A percentile compares a stretch with the other conserved stretches of the same genome.
These are phyloP conservation scores for Pterocles orientalis DNA, from an alignment of 2,113 vertebrate genomes.

Conservation along the genomic window DNA sequence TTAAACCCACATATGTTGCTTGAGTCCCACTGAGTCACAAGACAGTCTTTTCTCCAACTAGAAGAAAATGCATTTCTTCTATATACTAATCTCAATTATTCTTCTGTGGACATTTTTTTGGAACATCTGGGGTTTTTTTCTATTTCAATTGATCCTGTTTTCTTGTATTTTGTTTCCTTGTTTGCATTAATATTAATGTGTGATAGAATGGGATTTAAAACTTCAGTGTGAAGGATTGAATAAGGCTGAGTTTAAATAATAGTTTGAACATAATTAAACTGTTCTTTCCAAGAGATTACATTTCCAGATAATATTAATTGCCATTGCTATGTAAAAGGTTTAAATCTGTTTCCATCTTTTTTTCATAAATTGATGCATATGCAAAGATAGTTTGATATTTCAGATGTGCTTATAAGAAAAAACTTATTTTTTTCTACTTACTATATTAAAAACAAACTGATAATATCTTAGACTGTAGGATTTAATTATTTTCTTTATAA, in stretches of 20 bases:
- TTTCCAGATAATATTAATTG: conserved; percentile 24
- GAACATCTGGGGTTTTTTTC: not conserved
- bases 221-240: not conserved
- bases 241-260: not conserved
- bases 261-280: not conserved
- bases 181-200: not conserved
- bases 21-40: not conserved
- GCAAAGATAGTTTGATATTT: not conserved
- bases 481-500: not conserved
- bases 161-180: not conserved
- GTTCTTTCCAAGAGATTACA: conserved; percentile 3
- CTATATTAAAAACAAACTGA: not conserved
- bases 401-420: not conserved
- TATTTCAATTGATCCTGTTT: not conserved
- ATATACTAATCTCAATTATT: not conserved
- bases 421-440: not conserved
- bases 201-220: not conserved
- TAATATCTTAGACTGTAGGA: not conserved
- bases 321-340: not conserved
- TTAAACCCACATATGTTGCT: not conserved
- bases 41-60: not conserved
- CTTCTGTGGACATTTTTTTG: not conserved
- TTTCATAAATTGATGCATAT: not conserved
- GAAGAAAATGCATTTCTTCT: not conserved
- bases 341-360: not conserved